Conservation (phyloP, 1,140 invertebrate genomes). For the Euwallacea similis region DNA sequence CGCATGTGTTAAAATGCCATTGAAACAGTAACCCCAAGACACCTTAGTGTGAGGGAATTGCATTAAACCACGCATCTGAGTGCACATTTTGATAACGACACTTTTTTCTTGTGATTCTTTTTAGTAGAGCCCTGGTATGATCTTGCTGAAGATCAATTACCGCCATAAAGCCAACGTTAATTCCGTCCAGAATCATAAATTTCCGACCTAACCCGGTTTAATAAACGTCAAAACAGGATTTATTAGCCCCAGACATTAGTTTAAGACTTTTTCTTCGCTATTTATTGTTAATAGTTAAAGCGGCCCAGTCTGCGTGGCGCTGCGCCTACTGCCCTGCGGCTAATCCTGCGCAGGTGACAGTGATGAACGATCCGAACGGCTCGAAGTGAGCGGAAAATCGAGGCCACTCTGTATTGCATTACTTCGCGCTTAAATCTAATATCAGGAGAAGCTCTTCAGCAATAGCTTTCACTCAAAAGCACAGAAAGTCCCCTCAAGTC, state of each 20-base stretch:
- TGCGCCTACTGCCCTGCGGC: constrained; percentile 18
- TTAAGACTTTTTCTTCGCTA: constrained; percentile 4
- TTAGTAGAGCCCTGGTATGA: no score
- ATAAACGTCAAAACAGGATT: constrained; percentile 4
- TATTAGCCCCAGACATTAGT: background rate
- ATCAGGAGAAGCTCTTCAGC: no score
- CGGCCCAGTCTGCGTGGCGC: constrained; percentile 24
- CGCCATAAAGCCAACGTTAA: no score
- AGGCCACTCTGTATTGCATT: constrained; percentile 13
- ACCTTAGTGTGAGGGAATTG: no score
- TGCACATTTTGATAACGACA: no score
- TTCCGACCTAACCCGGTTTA: background rate
- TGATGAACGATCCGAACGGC: constrained; percentile 21
- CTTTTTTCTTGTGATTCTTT: no score
- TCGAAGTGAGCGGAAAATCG: constrained; percentile 34
- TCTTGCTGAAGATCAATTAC: no score
- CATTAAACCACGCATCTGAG: no score
- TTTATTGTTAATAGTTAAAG: constrained; percentile 11
- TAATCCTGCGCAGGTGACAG: constrained; percentile 26
- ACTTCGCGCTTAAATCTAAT: background rate
- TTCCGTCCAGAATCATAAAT: background rate
- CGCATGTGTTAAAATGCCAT: no score
- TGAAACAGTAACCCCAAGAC: no score
- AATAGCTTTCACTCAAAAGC: no score
- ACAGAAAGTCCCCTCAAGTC: no score